Conservation (phyloP, 2,113 vertebrate species). For the Corythornis madagascariensis region DNA sequence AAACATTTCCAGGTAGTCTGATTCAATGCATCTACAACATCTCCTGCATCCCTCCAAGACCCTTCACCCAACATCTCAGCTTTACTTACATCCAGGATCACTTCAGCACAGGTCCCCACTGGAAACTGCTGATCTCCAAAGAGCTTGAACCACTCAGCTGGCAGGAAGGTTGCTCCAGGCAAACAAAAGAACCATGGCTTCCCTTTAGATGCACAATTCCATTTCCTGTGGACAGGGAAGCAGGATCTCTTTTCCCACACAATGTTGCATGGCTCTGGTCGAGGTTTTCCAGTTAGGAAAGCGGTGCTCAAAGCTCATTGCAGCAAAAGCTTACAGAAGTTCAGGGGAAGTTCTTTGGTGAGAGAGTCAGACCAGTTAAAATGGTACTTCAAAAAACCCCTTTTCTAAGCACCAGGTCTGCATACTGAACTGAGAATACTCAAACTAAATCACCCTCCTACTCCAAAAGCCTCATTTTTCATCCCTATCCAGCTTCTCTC, state of each 20-base stretch:
- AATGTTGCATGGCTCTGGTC: fast-evolving
- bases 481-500: fast-evolving
- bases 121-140: not conserved
- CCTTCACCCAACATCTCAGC: not conserved
- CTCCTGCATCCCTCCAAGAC: not conserved
- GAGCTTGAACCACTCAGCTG: not conserved
- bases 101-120: fast-evolving
- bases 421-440: fast-evolving
- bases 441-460: fast-evolving
- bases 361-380: fast-evolving
- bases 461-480: fast-evolving
- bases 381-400: not conserved
- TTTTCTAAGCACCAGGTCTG: not conserved
- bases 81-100: fast-evolving
- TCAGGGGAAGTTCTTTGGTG: not conserved
- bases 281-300: not conserved
- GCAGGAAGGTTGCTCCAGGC: not conserved
- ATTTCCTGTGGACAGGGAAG: not conserved
- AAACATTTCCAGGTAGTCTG: not conserved
- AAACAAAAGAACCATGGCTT: not conserved
- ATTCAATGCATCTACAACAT: not conserved
- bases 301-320: not conserved
- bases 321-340: not conserved
- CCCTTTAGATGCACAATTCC: not conserved
- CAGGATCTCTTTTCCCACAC: not conserved